Percentiles rank a stretch among this genome's conserved stretches.
phyloP scores from a whole-genome alignment of 2,113 vertebrate genomes.

The Poicephalus meyeri region DNA sequence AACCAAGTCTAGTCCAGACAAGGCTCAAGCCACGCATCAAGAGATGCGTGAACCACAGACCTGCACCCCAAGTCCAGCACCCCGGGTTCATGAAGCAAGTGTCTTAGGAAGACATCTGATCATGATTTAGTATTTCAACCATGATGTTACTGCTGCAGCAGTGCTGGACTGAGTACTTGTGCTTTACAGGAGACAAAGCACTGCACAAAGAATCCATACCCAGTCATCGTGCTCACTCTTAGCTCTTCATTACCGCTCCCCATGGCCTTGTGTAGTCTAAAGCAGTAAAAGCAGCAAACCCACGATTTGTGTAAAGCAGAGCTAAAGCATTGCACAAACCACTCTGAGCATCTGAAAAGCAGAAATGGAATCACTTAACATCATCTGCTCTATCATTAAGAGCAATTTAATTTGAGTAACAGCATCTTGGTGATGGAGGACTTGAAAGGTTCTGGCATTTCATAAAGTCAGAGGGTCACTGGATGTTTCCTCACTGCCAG shows the following conservation, averaged over 20 bases:
- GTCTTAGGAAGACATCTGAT: not conserved
- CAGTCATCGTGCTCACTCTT: not conserved
- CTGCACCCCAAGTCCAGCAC: not conserved
- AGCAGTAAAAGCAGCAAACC: not conserved
- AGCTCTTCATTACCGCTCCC: not conserved
- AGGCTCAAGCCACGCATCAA: not conserved
- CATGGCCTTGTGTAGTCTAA: rapidly evolving
- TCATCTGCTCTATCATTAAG: not conserved
- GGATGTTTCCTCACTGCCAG: not conserved
- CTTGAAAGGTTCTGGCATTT: not conserved
- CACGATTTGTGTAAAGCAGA: not conserved
- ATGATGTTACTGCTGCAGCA: not conserved
- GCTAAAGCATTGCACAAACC: not conserved
- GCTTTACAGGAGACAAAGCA: not conserved
- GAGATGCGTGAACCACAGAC: rapidly evolving
- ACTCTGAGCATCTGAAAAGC: not conserved
- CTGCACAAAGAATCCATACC: not conserved
- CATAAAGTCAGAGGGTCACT: not conserved
- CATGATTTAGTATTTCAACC: not conserved
- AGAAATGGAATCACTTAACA: not conserved
- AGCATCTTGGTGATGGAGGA: not conserved
- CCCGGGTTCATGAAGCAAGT: not conserved
- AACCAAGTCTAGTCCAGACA: not conserved
- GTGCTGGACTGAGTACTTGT: not conserved
- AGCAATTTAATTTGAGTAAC: not conserved